Conservation (phyloP, 1,140 invertebrate genomes). For the Drosophila leontia region DNA sequence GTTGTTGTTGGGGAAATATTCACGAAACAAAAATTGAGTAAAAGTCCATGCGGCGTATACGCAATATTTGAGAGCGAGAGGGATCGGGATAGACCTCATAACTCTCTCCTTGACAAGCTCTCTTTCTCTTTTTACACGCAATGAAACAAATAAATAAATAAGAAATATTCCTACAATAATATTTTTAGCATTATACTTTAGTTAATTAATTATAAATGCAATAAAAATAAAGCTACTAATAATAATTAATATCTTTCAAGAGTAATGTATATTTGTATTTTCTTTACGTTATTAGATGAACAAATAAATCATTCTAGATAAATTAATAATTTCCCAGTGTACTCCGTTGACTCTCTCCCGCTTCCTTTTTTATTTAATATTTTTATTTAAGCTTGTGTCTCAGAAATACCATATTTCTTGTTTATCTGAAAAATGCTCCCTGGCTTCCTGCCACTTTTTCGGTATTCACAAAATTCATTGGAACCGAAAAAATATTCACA, state of each 20-base stretch:
- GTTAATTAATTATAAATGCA: background rate
- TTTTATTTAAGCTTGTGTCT: background rate
- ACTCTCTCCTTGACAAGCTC: conserved; percentile 3
- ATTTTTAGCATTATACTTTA: background rate
- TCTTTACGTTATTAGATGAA: background rate
- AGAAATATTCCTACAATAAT: background rate
- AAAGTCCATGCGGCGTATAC: conserved; percentile 57
- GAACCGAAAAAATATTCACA: conserved; percentile 16
- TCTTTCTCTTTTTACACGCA: conserved; percentile 4
- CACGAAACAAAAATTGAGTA: conserved; percentile 33
- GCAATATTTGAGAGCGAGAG: conserved; percentile 29
- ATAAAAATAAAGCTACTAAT: no score
- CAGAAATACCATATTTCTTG: background rate
- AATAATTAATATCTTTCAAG: no score
- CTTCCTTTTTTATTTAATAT: background rate
- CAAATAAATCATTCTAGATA: background rate
- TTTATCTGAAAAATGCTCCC: background rate
- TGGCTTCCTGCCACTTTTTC: conserved; percentile 22
- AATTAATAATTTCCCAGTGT: background rate
- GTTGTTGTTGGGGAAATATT: conserved; percentile 24
- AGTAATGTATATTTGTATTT: no score
- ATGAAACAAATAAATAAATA: background rate
- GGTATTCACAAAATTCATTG: conserved; percentile 1
- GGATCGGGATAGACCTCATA: background rate
- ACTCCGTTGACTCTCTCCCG: background rate